These are phyloP conservation scores for Mus spretus DNA, from an alignment of 2,797 vertebrate species.

Conservation along the genomic window DNA sequence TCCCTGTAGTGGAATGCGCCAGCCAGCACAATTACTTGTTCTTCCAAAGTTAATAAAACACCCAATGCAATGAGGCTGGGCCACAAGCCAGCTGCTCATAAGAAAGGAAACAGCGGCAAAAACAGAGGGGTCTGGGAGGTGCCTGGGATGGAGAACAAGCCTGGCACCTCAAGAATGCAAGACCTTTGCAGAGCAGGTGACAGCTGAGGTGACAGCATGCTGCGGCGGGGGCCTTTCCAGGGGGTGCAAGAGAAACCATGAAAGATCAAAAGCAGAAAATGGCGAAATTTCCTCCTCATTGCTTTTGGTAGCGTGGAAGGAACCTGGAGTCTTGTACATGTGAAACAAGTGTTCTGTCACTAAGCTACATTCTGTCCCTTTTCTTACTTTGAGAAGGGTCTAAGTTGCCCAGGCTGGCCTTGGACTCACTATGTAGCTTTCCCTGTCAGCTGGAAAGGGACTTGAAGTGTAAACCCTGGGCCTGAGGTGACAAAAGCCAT, in stretches of 20 bases:
- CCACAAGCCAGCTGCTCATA: fast-evolving
- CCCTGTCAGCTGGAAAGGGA: not conserved
- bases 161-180: not conserved
- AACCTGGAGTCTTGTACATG: not conserved
- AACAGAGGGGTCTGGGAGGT: not conserved
- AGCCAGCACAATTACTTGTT: not conserved
- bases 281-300: not conserved
- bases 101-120: not conserved
- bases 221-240: not conserved
- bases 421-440: not conserved
- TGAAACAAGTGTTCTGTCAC: not conserved
- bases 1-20: not conserved
- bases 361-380: not conserved
- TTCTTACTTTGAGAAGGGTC: not conserved
- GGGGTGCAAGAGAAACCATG: not conserved
- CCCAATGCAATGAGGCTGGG: not conserved
- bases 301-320: not conserved
- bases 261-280: not conserved
- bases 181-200: not conserved
- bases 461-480: too few species aligned
- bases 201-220: not conserved
- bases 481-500: not conserved
- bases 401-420: not conserved
- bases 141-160: not conserved
- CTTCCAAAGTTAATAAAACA: not conserved